Evolutionary conservation across 1,140 invertebrate genomes (phyloP), one percentile per base, ranked within the genome.

Genomic region (Heterodera schachtii): DNA sequence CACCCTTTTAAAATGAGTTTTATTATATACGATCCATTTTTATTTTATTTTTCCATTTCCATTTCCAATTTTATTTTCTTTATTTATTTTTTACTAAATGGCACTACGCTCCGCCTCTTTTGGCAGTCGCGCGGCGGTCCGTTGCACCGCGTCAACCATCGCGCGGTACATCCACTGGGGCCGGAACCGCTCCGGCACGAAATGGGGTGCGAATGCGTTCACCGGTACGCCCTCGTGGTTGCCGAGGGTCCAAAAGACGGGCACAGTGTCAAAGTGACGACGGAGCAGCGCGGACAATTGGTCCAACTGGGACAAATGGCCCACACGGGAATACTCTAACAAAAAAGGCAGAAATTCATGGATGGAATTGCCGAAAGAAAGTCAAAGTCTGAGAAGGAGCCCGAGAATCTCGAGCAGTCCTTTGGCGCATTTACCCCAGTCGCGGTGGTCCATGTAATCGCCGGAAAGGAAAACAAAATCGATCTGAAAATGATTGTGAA

Each of bases 171-270:
- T 73, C 89, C 89, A 89, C 19, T 86, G 66, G 44, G 88, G 87
- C 79, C 86, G 83, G 79, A 89, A 89, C 46, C 80, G 49, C 52
- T 80, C 67, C 13, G 89, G 88, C 43, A 86, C 89, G 47, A 78
- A 82, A 74, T 89, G 87, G 47, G 88, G 88, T 4, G 89, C 88
- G 79, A 89, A 89, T 78, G 70, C 77, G 67, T 88, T 88, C 7
- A 88, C 88, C n/a, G 87, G 87, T 21, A 88, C 88, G 43, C 89
- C 88, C 82, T 89, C 88, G 66, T 89, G 88, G 82, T 89, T 89
- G n/a, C 87, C 83, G n/a, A 89, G 57, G 4, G 83, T 84, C 89
- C 89, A 89, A 78, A 88, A 89, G 21, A 85, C 81, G n/a, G 88
- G 88, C 31, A 85, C 88, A 7, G 78, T 73, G 6, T 85, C 84